Percentiles rank a stretch among this genome's conserved stretches.
Conservation (phyloP, 2,797 vertebrate species). For the Alauda arvensis region DNA sequence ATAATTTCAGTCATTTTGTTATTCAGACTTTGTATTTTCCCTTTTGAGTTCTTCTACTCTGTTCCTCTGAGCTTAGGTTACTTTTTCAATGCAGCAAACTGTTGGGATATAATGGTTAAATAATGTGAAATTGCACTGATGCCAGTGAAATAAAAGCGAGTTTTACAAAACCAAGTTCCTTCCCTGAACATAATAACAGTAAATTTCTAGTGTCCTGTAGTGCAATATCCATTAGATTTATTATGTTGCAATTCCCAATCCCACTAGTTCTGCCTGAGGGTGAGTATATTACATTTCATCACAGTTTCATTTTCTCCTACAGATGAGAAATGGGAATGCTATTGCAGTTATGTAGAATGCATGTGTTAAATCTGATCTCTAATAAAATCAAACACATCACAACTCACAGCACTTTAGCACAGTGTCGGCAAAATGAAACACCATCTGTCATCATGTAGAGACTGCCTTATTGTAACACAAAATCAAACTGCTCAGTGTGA, state of each 20-base stretch:
- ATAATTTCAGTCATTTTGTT: constrained; percentile 43
- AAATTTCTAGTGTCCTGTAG: constrained; percentile 84
- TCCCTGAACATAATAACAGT: constrained; percentile 84
- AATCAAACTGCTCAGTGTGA: constrained; percentile 77
- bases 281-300: constrained; percentile 99
- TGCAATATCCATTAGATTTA: constrained; percentile 99
- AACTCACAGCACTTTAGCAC: constrained; percentile 90
- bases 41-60: constrained; percentile 39
- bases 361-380: constrained; percentile 98
- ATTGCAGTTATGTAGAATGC: constrained; percentile 95
- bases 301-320: constrained; percentile 98
- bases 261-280: constrained; percentile 95
- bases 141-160: constrained; percentile 84
- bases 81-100: constrained; percentile 66
- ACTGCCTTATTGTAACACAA: constrained; percentile 90
- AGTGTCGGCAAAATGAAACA: constrained; percentile 88
- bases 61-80: constrained; percentile 50
- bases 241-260: constrained; percentile 97
- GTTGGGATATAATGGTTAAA: constrained; percentile 77
- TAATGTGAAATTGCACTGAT: constrained; percentile 76
- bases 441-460: constrained; percentile 92
- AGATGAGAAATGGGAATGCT: constrained; percentile 97
- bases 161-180: constrained; percentile 80
- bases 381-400: constrained; percentile 98
- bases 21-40: constrained; percentile 38